Evolutionary conservation across 2,113 vertebrate genomes (phyloP).

Genomic region (Ailurus styani): DNA sequence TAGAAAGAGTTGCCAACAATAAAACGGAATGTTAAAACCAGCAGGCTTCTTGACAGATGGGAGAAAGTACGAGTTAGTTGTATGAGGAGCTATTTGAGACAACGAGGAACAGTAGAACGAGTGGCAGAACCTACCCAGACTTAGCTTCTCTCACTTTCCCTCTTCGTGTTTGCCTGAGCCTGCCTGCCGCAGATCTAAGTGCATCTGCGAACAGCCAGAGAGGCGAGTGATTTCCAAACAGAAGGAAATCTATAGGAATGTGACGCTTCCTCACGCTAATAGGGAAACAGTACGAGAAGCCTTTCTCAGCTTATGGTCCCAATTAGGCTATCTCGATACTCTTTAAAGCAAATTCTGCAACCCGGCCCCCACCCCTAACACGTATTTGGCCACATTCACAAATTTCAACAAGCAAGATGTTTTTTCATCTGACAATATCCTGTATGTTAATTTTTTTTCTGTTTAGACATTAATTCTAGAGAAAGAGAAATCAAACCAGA

Average conservation of each 20-base stretch:
- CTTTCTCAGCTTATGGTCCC: background rate
- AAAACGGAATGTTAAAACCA: slow-evolving; percentile 30
- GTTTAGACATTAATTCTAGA: slow-evolving; percentile 16
- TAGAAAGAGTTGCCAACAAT: background rate
- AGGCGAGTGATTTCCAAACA: slow-evolving; percentile 12
- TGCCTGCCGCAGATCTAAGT: background rate
- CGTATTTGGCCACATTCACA: background rate
- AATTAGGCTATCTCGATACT: background rate
- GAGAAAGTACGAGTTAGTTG: background rate
- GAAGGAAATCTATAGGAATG: background rate
- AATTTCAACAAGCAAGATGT: background rate
- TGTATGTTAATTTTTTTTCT: background rate
- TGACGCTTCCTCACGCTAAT: background rate
- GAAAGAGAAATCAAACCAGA: slow-evolving; percentile 7
- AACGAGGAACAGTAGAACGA: background rate
- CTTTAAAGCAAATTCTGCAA: background rate
- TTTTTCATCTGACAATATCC: background rate
- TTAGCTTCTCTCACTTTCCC: background rate
- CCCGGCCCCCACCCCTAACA: background rate
- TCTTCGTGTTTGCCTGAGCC: background rate
- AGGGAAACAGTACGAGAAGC: background rate
- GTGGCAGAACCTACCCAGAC: background rate
- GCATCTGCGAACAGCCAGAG: background rate
- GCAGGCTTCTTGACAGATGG: slow-evolving; percentile 37
- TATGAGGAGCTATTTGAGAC: background rate